Conservation (phyloP, 2,113 vertebrate species). For the Perognathus longimembris region DNA sequence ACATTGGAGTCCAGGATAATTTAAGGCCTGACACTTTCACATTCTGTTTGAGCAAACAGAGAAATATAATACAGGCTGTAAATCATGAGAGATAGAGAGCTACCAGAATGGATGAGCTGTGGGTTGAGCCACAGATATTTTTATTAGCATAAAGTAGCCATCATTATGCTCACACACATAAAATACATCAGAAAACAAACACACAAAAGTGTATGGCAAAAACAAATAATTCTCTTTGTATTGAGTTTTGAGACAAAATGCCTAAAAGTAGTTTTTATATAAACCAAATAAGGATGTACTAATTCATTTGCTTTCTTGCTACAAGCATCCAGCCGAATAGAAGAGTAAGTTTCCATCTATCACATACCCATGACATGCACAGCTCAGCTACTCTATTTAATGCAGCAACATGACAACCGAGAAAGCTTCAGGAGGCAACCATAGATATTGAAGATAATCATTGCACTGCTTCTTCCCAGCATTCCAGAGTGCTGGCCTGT, state of each 20-base stretch:
- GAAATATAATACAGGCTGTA: conserved; percentile 60
- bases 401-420: not conserved
- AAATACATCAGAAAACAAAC: not conserved
- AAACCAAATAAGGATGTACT: not conserved
- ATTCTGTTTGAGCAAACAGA: conserved; percentile 39
- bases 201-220: not conserved
- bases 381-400: conserved; percentile 59
- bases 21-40: conserved; percentile 52
- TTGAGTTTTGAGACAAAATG: not conserved
- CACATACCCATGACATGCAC: not conserved
- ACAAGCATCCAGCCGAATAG: conserved; percentile 12
- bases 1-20: conserved; percentile 36
- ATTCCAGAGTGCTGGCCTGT: conserved; percentile 19
- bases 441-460: not conserved
- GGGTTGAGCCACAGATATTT: not conserved
- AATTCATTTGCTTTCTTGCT: conserved; percentile 38
- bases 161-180: not conserved
- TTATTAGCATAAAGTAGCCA: conserved; percentile 63
- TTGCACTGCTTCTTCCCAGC: not conserved
- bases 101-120: conserved; percentile 35
- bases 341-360: conserved; percentile 45
- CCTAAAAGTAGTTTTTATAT: not conserved
- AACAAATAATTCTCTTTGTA: not conserved
- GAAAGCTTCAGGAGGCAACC: conserved; percentile 29
- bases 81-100: conserved; percentile 22